Base-by-base conservation (phyloP, 2,113 vertebrate species). In the Gopherus flavomarginatus region DNA sequence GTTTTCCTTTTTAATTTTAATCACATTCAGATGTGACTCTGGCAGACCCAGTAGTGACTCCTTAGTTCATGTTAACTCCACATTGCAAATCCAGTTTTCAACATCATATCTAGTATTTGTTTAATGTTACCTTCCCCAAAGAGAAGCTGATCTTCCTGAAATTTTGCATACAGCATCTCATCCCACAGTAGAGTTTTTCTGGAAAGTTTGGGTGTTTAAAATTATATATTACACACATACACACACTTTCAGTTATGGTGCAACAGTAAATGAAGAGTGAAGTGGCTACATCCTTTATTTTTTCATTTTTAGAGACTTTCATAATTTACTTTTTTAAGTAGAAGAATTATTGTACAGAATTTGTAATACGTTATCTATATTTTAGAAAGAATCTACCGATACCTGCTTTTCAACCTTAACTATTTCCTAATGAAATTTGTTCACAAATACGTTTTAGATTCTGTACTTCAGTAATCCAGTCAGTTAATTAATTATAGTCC, bases 1-100 rank as follows among this genome's bases (percentile, higher is more conserved):
- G 79, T 91, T 81, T 97, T 95, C 84, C 84, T 91, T 90, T 90
- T 91, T 54, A 53, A 94, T 81, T 96, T 96, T 90, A 96, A 92
- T 91, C 93, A 88, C 57, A 83, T 90, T 94, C 92, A 84, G 88
- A 91, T 90, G 84, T 82, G 91, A 54, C 91, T 87, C 78, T 0
- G 1, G 82, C 65, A 38, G 42, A 84, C 80, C 94, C 92, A 94
- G 95, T 1, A 92, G 81, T 56, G 26, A 82, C 65, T 96, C 78
- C 80, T 78, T 93, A 86, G 72, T 93, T 47, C 85, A 87, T 72
- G 94, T 31, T 44, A 95, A 80, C 35, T 29, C 49, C 50, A 44
- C 79, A 59, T 3, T 56, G 79, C 85, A 91, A 91, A 92, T 83
- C 84, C 5, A 0, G 31, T 85, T 96, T 96, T 90, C 92, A 95